A percentile compares a stretch with the other conserved stretches of the same genome.
These are phyloP conservation scores for Belonocnema kinseyi DNA, from an alignment of 1,140 invertebrate species.

Conservation along the genomic window DNA sequence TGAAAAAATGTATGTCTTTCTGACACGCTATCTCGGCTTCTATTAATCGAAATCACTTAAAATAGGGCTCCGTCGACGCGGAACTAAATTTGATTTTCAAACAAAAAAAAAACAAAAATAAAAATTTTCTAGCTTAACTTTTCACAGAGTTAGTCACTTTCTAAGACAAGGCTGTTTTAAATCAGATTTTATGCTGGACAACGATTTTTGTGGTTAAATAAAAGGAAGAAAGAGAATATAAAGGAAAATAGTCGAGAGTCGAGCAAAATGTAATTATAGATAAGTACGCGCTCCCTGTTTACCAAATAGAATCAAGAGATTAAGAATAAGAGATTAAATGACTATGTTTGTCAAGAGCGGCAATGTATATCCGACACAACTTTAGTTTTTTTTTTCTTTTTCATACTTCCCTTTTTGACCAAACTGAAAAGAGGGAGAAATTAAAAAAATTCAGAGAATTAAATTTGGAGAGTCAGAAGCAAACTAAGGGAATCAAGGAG, in stretches of 20 bases:
- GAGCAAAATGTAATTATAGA: conserved; percentile 26
- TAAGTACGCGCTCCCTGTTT: conserved; percentile 8
- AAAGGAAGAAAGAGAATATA: neutral
- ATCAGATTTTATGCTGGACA: neutral
- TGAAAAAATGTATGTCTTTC: too few species aligned
- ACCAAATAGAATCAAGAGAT: conserved; percentile 21
- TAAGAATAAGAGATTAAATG: too few species aligned
- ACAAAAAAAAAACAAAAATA: too few species aligned
- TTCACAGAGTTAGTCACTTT: too few species aligned
- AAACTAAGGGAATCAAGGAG: too few species aligned
- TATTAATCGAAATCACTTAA: too few species aligned
- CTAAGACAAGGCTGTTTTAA: too few species aligned
- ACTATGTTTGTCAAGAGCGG: neutral
- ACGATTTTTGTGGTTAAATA: neutral
- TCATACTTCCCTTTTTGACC: neutral
- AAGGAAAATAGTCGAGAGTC: neutral
- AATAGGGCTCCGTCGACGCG: too few species aligned
- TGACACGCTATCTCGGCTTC: too few species aligned
- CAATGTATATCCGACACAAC: neutral
- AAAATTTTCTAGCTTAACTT: too few species aligned
- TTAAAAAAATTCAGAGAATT: neutral
- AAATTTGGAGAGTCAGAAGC: neutral
- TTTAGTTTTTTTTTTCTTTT: neutral
- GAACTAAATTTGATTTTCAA: too few species aligned
- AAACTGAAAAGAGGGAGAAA: neutral